Conservation (phyloP, 2,888 invertebrate genomes). For the Candidula unifasciata region DNA sequence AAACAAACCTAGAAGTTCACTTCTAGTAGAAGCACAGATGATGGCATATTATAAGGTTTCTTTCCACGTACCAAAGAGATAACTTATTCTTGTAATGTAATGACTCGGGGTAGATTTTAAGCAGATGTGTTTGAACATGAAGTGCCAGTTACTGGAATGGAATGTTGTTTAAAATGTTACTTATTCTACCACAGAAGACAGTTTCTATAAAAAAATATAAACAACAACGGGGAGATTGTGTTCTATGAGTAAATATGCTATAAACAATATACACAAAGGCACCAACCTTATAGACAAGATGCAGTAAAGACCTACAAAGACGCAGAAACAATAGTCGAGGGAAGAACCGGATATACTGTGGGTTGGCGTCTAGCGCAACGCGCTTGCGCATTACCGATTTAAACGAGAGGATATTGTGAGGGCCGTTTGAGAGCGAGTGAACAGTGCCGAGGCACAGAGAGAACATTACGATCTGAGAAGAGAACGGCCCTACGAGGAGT, state of each 20-base stretch:
- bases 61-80: background rate
- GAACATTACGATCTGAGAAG: too few species aligned
- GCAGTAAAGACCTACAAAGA: background rate
- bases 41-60: too few species aligned
- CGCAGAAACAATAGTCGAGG: background rate
- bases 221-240: too few species aligned
- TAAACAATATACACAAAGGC: too few species aligned
- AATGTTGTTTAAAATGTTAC: background rate
- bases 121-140: slow-evolving; percentile 15
- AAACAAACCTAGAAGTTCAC: too few species aligned
- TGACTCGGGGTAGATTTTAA: background rate
- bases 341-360: background rate
- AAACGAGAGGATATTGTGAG: too few species aligned
- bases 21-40: too few species aligned
- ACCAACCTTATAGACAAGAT: background rate
- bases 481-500: too few species aligned
- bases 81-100: background rate
- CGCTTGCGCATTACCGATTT: slow-evolving; percentile 51
- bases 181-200: background rate
- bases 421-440: too few species aligned
- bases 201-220: background rate
- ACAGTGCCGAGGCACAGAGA: too few species aligned
- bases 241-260: too few species aligned
- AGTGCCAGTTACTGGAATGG: background rate
- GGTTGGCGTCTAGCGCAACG: slow-evolving; percentile 55